Base-by-base conservation (phyloP, 2,113 vertebrate genomes). In the Prunella himalayana region DNA sequence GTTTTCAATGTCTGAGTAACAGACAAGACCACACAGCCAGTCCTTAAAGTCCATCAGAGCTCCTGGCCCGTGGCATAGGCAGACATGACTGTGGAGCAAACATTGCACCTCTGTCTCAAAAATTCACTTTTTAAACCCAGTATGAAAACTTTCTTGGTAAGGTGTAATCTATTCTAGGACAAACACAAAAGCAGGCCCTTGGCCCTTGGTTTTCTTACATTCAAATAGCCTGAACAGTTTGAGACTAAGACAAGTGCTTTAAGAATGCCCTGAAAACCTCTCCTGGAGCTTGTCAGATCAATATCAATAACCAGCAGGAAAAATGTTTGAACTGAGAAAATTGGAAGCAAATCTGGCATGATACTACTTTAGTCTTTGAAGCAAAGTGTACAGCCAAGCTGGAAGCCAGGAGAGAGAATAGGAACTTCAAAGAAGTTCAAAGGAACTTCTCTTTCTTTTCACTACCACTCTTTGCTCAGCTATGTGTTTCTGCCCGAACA, bases 301-400 rank as follows among this genome's bases (percentile, higher is more conserved):
- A 45, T 95, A 90, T 93, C 90, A 86, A 88, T 90, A 96, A 81
- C 44, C 71, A 93, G 64, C 76, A 92, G 76, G 82, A 95, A 90
- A 86, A 39, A 75, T 53, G 88, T 88, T 86, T 88, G 64, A 69
- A 92, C 50, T 73, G 79, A 90, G 68, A 83, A 93, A 92, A 81
- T 9, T 86, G 68, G 80, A 96, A 88, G 33, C 30, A 95, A 97
- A 96, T 92, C 88, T 90, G 68, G 79, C 90, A 86, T 70, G 92
- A 78, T 90, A 88, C 45, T 83, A 61, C 83, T 88, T 54, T 73
- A 83, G 76, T 53, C 82, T 95, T 94, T 94, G 92, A 95, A 88
- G 54, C 27, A 76, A 83, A 94, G 53, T 64, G 73, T 87, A 68
- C 60, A 91, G 78, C 35, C 42, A 88, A 90, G 82, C 68, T 88